Evolutionary conservation across 2,113 vertebrate species (phyloP).

Genomic region (Oreochromis aureus): DNA sequence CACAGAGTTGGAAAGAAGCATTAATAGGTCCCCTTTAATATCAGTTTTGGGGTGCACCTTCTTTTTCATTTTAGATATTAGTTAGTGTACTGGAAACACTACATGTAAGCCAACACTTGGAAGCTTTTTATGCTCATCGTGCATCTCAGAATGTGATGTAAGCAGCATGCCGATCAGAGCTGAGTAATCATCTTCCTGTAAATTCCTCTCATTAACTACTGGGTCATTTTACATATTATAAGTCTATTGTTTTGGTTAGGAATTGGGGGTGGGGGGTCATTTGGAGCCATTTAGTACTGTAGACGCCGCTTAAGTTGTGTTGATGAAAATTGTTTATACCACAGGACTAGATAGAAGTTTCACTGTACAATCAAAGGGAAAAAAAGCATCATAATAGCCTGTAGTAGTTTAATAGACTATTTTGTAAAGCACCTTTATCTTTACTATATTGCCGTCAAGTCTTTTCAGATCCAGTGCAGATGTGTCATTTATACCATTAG

Average conservation of each 20-base stretch:
- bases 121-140: neutral
- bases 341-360: neutral
- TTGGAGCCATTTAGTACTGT: neutral
- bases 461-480: neutral
- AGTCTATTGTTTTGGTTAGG: neutral
- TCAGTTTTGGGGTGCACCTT: neutral
- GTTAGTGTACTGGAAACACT: slow-evolving; percentile 16
- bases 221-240: neutral
- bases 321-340: neutral
- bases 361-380: neutral
- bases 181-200: neutral
- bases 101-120: neutral
- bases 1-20: neutral
- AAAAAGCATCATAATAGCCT: neutral
- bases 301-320: neutral
- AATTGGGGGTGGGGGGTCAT: neutral
- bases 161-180: neutral
- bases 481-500: neutral
- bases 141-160: neutral
- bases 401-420: neutral
- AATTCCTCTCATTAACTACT: neutral
- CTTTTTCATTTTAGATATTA: neutral
- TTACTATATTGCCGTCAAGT: neutral
- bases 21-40: neutral
- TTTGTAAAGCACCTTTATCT: neutral